Evolutionary conservation across 2,797 vertebrate species (phyloP).

Genomic region (Gallirallus australis): DNA sequence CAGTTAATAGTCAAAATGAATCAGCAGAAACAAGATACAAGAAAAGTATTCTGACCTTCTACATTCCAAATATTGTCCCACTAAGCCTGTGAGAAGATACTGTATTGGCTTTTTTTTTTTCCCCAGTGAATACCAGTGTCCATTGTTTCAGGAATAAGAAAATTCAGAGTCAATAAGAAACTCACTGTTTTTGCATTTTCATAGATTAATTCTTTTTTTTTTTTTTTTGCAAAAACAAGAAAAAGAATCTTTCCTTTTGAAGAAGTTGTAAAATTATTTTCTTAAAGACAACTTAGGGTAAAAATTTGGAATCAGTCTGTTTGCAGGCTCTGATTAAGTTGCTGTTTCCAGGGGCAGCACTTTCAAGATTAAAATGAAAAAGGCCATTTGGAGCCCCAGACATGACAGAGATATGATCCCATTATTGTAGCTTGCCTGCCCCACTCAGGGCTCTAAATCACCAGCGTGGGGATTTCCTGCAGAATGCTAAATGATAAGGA

Average conservation of each 20-base stretch:
- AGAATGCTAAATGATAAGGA: neutral
- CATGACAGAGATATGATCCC: neutral
- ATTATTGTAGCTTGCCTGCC: neutral
- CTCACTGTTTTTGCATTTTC: neutral
- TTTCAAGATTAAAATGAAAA: constrained; percentile 18
- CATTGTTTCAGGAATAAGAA: neutral
- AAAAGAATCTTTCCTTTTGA: neutral
- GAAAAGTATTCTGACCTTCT: neutral
- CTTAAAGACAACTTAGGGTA: neutral
- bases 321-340: neutral
- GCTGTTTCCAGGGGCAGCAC: neutral
- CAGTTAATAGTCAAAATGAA: neutral
- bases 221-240: neutral
- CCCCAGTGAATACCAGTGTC: neutral
- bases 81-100: neutral
- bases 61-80: neutral
- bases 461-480: neutral
- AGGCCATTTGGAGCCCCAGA: neutral
- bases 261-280: neutral
- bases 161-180: neutral
- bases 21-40: neutral
- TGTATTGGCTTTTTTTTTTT: neutral
- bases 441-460: neutral
- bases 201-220: neutral
- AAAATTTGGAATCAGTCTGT: neutral